Evolutionary conservation across 2,113 vertebrate species (phyloP), one percentile per base, ranked within the genome.

Genomic region (Zosterops lateralis): DNA sequence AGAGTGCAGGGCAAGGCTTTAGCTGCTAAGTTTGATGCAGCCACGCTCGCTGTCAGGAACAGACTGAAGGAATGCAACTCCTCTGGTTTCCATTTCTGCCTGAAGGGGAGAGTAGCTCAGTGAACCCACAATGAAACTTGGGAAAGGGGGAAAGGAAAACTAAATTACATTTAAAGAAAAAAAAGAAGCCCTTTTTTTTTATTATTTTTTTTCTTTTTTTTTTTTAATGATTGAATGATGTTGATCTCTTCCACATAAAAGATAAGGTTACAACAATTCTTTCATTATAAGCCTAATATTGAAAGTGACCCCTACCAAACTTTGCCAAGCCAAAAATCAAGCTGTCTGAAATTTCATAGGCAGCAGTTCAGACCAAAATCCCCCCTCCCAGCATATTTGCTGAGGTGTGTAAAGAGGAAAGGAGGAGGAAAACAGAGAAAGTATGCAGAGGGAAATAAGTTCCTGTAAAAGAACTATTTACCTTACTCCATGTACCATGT

Each of bases 41-140:
- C 94, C 79, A 81, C 48, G 32, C 31, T 95, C 3, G 0, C 90
- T 94, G 94, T 96, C 95, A 96, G 88, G 65, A 95, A 90, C 0
- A 4, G 61, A 70, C 83, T 84, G 79, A 93, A 96, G 84, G 97
- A 97, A 97, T 97, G 97, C 85, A 84, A 48, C 93, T 82, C 82
- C 81, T 90, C 97, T 91, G 97, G 96, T 97, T 97, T 97, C 50
- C 51, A 81, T 25, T 94, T 96, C 94, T 96, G 97, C 95, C 95
- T 90, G 90, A 93, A 89, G 25, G 96, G 91, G 92, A 81, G 87
- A 78, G 87, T 96, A 94, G 92, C 95, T 96, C 91, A 78, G 71
- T 95, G 96, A 75, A 76, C 89, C 92, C 92, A 94, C 95, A 94
- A 45, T 13, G 57, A 90, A 92, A 93, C 96, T 92, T 90, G 83